Evolutionary conservation across 1,140 invertebrate species (phyloP), one percentile per base, ranked within the genome.

Genomic region (Drosophila leontia): DNA sequence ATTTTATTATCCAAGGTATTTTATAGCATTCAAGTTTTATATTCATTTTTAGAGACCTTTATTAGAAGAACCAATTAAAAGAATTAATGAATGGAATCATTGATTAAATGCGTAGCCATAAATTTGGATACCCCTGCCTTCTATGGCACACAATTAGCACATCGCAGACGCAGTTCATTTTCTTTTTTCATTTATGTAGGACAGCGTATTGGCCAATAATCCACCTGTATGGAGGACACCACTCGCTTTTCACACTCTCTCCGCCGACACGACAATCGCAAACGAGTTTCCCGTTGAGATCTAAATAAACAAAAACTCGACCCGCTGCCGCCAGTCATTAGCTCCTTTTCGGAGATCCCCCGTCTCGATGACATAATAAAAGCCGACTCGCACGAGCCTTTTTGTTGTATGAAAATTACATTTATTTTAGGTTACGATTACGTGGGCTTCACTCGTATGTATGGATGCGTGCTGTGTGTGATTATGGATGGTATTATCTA

Each of bases 361-460:
- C 45, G 51, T 12, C 12, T 17, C 13, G 37, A 44, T 59, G 45
- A 71, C 39, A 72, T 72, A 70, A 72, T 62, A 71, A 59, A 60
- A 71, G 35, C 37, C 53, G 37, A 32, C 29, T 34, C 12, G 55
- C 55, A 47, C 42, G 15, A 15, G 60, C 60, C 60, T 29, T 26
- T 67, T 67, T 47, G n/a, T 67, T 44, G 45, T 58, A 72, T 60
- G 70, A 72, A 75, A 75, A 75, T 62, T 29, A 75, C 29, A 63
- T 75, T 75, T 75, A 75, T 63, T 71, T 70, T 71, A 41, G 35
- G 29, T 57, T 29, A 71, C 68, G 51, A 68, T 69, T 51, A 72
- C 53, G 55, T 72, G n/a, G 48, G 19, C 53, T 50, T 29, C 13
- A 23, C 23, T 72, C 13, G 12, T 37, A 29, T 29, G 56, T n/a